Base-by-base conservation (phyloP, 2,113 vertebrate species). In the Carassius gibelio region DNA sequence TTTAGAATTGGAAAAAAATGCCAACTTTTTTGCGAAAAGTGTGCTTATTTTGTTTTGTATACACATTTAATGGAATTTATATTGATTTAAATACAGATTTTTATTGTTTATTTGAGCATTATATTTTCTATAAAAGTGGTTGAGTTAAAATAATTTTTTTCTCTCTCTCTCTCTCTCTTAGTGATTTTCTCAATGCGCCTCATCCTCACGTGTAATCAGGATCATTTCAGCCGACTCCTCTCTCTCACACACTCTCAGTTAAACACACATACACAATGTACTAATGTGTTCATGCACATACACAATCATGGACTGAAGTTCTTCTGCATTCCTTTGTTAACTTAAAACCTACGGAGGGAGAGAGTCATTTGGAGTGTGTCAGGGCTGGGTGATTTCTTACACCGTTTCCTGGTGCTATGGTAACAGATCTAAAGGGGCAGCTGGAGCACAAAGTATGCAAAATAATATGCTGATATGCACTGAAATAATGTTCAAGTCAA, bases 121-220 rank as follows among this genome's bases (percentile, higher is more conserved):
- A 68, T 34, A 36, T 69, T 69, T 36, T 34, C 5, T 17, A 55
- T 36, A 9, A 30, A 68, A 34, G 6, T 30, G 30, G 42, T 2
- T 42, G 8, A 23, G 61, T 11, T 8, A 3, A 21, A 52, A 14
- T 52, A 1, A 52, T 4, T 42, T 9, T 0, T 45, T 34, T 86
- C 38, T 84, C 8, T 48, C 64, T 30, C 9, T 74, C 84, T 85
- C 42, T 84, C 14, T 74, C 85, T 84, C 38, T 69, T 45, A 95
- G 95, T 82, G 92, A 94, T 64, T 95, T 95, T 87, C 89, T 95
- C 9, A 92, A 91, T 61, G 74, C 89, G 2, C 57, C 89, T 75
- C 92, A 90, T 74, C 92, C 92, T 15, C 55, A 83, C 4, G 15
- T 86, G 62, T 91, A 90, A 26, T 88, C 87, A 80, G 8, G 69